Evolutionary conservation across 2,888 invertebrate species (phyloP), one percentile per base, ranked within the genome.

Genomic region (Alitta virens): DNA sequence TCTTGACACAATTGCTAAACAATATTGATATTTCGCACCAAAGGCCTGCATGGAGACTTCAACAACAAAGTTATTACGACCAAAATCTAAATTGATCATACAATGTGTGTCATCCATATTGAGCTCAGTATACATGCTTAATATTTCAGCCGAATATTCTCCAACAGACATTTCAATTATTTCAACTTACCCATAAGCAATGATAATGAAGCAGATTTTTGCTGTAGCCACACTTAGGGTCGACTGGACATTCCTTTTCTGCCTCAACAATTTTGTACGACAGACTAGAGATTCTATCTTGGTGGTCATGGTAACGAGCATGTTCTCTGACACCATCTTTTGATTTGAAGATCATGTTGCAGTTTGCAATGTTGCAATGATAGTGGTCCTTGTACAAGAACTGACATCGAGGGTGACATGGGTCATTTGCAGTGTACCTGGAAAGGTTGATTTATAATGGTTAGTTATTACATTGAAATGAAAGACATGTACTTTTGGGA

Each of bases 121-220:
- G n/a, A n/a, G n/a, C n/a, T n/a, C n/a, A n/a, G n/a, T n/a, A n/a
- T n/a, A n/a, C n/a, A n/a, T n/a, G n/a, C n/a, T n/a, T n/a, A 33
- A 33, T 33, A 33, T 12, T 33, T 12, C 33, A 33, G 5, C 7
- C 33, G 12, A 33, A 33, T 33, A 33, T 12, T 33, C 5, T 33
- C 12, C 33, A 33, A 33, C 12, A 33, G 5, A 33, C 33, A 33
- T 33, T 33, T 33, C 12, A 33, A 5, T 33, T 33, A 33, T 7
- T 33, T 7, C 33, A 5, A 52, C 87, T 84, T 84, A 90, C 90
- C 92, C 92, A 92, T 76, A 89, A 90, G 84, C 94, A 94, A 78
- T 94, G 94, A 76, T 90, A 93, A 77, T 94, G 94, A 56, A 89
- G 90, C 68, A 91, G 90, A 68, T 89, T 89, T 71, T 88, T 86